phyloP scores from a whole-genome alignment of 1,140 invertebrate species.

The Cherax quadricarinatus region DNA sequence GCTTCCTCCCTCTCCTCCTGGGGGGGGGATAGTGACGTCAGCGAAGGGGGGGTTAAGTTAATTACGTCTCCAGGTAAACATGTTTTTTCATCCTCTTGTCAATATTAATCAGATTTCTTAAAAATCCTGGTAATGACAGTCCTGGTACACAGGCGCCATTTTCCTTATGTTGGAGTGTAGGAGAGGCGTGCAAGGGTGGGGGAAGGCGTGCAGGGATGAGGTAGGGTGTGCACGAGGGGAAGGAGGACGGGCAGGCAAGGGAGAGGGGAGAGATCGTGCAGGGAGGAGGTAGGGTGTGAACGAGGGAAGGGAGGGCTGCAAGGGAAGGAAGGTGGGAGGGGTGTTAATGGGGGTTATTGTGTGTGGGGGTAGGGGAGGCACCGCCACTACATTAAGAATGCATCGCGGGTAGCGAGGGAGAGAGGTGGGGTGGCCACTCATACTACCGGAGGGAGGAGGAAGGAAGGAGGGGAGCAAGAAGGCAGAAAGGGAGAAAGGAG shows the following conservation, averaged over 20 bases:
- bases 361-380: too few species aligned
- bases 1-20: too few species aligned
- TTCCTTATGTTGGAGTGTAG: slow-evolving; percentile 3
- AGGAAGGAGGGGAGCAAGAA: not conserved
- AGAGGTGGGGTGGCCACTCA: too few species aligned
- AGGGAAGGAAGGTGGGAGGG: not conserved
- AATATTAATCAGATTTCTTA: slow-evolving; percentile 15
- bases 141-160: slow-evolving; percentile 11
- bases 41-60: slow-evolving; percentile 6
- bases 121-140: not conserved
- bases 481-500: too few species aligned
- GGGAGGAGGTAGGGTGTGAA: not conserved
- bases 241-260: not conserved
- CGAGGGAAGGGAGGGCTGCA: not conserved
- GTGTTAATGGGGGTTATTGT: too few species aligned
- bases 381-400: too few species aligned
- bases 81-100: slow-evolving; percentile 5
- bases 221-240: not conserved
- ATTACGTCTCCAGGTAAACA: not conserved
- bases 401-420: too few species aligned
- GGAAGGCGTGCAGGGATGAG: not conserved
- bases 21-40: not conserved
- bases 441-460: not conserved
- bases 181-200: slow-evolving; percentile 9
- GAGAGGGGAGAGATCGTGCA: not conserved